Evolutionary conservation across 2,888 invertebrate genomes (phyloP).

Genomic region (Cryptops parisi): DNA sequence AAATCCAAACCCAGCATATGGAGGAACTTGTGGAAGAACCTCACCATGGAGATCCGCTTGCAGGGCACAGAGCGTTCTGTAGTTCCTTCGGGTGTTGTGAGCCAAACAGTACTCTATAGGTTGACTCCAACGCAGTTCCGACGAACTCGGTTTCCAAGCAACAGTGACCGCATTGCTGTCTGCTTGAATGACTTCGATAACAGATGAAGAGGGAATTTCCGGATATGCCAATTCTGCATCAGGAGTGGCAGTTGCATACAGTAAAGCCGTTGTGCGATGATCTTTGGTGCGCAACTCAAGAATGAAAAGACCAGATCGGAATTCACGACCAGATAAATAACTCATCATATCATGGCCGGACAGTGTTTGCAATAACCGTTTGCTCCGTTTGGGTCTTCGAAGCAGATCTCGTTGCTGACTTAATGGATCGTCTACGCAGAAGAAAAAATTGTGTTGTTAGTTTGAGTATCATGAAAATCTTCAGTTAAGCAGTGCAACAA

Average conservation of each 20-base stretch:
- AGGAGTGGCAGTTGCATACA: conserved; percentile 25
- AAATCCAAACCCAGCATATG: conserved; percentile 27
- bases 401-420: conserved; percentile 8
- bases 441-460: no score
- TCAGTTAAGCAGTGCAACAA: no score
- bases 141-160: conserved; percentile 24
- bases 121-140: conserved; percentile 15
- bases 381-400: conserved; percentile 7
- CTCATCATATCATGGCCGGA: conserved; percentile 19
- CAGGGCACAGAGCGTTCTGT: conserved; percentile 38
- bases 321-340: conserved; percentile 19
- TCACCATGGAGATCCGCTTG: conserved; percentile 30
- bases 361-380: conserved; percentile 15
- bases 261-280: conserved; percentile 25
- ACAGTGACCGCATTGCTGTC: conserved; percentile 13
- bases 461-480: no score
- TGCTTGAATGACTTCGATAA: conserved; percentile 13
- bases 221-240: conserved; percentile 22
- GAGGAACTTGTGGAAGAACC: conserved; percentile 21
- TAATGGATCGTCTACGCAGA: conserved; percentile 6
- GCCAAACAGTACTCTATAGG: conserved; percentile 37
- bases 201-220: conserved; percentile 18
- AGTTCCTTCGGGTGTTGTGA: conserved; percentile 35
- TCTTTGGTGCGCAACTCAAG: conserved; percentile 24
- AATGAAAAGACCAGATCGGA: conserved; percentile 24